Evolutionary conservation across 1,140 invertebrate species (phyloP).

Genomic region (Helicoverpa zea): DNA sequence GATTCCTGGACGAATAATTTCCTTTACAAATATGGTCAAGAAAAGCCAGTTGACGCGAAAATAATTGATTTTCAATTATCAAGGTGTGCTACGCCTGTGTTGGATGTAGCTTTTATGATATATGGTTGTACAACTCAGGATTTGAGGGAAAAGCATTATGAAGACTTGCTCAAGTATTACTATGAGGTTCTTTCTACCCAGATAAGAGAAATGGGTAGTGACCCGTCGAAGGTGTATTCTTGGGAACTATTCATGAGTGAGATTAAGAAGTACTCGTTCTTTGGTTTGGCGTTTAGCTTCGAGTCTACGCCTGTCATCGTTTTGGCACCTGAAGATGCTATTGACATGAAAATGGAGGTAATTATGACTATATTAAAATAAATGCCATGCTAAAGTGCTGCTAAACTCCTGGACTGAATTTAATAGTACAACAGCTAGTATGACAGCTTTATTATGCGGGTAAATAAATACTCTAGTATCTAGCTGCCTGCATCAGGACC

Average conservation of each 20-base stretch:
- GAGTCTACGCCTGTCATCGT: slow-evolving; percentile 89
- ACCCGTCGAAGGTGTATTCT: slow-evolving; percentile 88
- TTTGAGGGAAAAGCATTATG: slow-evolving; percentile 87
- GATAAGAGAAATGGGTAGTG: slow-evolving; percentile 88
- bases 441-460: too few relatives aligned
- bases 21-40: slow-evolving; percentile 85
- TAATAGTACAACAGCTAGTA: too few relatives aligned
- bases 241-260: slow-evolving; percentile 85
- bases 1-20: slow-evolving; percentile 93
- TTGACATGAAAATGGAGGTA: slow-evolving; percentile 88
- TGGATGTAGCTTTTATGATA: slow-evolving; percentile 89
- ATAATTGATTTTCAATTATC: slow-evolving; percentile 91
- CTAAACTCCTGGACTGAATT: too few relatives aligned
- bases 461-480: too few relatives aligned
- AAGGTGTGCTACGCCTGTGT: slow-evolving; percentile 87
- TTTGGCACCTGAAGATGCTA: slow-evolving; percentile 88
- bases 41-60: slow-evolving; percentile 83
- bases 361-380: slow-evolving; percentile 43
- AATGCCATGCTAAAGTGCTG: too few relatives aligned
- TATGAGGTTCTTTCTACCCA: slow-evolving; percentile 86
- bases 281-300: slow-evolving; percentile 88
- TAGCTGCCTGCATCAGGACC: too few relatives aligned
- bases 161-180: slow-evolving; percentile 87
- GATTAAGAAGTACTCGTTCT: slow-evolving; percentile 88
- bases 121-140: slow-evolving; percentile 89